Base-by-base conservation (phyloP, 1,140 invertebrate genomes). In the Lepidurus packardi region DNA sequence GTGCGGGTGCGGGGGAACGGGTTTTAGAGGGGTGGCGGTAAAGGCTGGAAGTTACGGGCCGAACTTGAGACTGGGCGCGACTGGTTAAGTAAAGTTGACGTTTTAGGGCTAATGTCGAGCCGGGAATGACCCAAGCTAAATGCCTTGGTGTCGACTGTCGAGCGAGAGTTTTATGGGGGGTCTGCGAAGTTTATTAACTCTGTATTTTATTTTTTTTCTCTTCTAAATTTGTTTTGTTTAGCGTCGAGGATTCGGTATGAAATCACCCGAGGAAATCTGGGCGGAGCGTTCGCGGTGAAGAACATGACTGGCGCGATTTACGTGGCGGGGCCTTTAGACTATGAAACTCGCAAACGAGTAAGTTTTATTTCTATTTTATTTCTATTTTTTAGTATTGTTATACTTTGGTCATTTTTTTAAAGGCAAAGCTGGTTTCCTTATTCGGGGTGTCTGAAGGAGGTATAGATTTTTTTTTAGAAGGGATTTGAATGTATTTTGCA, bases 161-260 rank as follows among this genome's bases (percentile, higher is more conserved):
- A 34, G 34, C 34, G 3, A 34, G 34, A 34, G 25, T 34, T 34
- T 34, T 34, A 34, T 34, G 73, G 53, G 11, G 25, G 16, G 53
- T 77, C 13, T 77, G n/a, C 73, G 7, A n/a, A 34, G 13, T 75
- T 24, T 25, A 75, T n/a, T 75, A n/a, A 11, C 13, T 75, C 1
- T 13, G 34, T 74, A 79, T 45, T 25, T 45, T 7, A 8, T 43
- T 43, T 76, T 43, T 76, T 80, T 73, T 81, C 45, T 79, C 78
- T 47, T 45, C 82, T 83, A 83, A 82, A 85, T 86, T 86, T 84
- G 83, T 21, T 42, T n/a, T 91, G 34, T 90, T 78, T 89, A 98
- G 96, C 95, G 84, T 97, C 96, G 86, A 93, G 94, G 90, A 96
- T 98, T 90, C 94, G 95, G 89, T 98, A 98, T 89, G 95, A 97